A percentile compares a stretch with the other conserved stretches of the same genome.
Evolutionary conservation across 2,113 vertebrate genomes (phyloP).

Genomic region (Bubo blakistoni): DNA sequence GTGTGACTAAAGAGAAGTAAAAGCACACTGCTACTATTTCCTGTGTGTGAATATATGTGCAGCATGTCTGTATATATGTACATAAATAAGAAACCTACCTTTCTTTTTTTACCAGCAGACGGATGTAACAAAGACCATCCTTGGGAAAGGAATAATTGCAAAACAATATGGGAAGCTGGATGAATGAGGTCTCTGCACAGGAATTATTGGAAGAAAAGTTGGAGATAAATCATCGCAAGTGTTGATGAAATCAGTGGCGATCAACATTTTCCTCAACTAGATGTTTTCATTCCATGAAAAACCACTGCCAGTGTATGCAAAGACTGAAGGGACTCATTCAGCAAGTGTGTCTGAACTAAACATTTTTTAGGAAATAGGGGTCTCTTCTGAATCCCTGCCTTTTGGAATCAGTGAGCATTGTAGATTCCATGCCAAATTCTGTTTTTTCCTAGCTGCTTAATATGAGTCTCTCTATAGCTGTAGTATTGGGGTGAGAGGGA

Average conservation of each 20-base stretch:
- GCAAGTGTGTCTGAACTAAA: background rate
- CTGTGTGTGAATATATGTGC: rapidly evolving
- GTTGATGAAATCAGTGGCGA: background rate
- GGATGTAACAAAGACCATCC: background rate
- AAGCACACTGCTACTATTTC: background rate
- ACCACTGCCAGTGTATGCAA: background rate
- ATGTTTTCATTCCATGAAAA: background rate
- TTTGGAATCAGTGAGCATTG: background rate
- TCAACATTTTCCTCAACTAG: background rate
- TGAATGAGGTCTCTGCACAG: background rate
- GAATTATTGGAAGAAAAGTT: background rate
- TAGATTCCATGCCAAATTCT: background rate
- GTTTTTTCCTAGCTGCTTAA: background rate
- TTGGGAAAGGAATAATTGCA: background rate
- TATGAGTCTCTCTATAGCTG: background rate
- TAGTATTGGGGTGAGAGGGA: background rate
- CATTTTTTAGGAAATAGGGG: background rate
- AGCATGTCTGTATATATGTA: background rate
- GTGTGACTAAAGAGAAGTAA: background rate
- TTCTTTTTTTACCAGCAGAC: background rate
- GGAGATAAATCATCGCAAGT: background rate
- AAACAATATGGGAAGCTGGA: background rate
- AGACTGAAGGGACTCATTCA: background rate
- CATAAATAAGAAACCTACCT: background rate
- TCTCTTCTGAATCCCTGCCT: background rate